Percentiles rank a stretch among this genome's conserved stretches.
Conservation (phyloP, 2,888 invertebrate genomes). For the Callimorpha dominula region DNA sequence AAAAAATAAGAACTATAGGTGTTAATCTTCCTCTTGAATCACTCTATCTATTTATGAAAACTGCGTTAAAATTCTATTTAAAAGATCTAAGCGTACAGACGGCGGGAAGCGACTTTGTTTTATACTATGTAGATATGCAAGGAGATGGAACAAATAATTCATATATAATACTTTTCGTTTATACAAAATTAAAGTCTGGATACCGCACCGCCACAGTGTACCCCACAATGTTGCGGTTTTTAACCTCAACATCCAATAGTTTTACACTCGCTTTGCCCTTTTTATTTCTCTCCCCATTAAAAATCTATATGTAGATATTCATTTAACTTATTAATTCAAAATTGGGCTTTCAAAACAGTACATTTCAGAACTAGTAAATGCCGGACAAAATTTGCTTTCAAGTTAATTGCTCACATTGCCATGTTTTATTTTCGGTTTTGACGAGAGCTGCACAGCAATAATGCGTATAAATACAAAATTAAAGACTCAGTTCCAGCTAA, state of each 20-base stretch:
- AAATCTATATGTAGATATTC: not conserved
- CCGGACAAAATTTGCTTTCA: constrained; percentile 20
- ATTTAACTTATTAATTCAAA: not conserved
- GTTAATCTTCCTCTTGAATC: too few relatives aligned
- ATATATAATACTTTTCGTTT: not conserved
- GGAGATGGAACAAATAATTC: not conserved
- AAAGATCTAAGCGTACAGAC: too few relatives aligned
- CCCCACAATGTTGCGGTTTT: constrained; percentile 9
- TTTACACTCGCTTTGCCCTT: constrained; percentile 8
- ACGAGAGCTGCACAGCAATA: constrained; percentile 19
- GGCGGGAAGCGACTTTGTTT: too few relatives aligned
- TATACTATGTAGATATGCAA: not conserved
- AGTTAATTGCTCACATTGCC: constrained; percentile 29
- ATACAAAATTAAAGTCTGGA: constrained; percentile 8
- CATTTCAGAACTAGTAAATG: constrained; percentile 9
- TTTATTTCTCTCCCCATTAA: constrained; percentile 3
- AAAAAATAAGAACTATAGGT: too few relatives aligned
- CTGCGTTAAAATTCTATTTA: too few relatives aligned
- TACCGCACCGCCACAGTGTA: not conserved
- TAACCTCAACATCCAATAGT: constrained; percentile 12
- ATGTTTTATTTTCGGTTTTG: constrained; percentile 28
- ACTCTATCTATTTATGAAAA: too few relatives aligned
- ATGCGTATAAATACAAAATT: constrained; percentile 26
- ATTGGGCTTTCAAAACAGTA: not conserved
- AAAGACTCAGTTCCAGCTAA: constrained; percentile 25